Conservation (phyloP, 2,888 invertebrate species). For the Stenodema calcarata region DNA sequence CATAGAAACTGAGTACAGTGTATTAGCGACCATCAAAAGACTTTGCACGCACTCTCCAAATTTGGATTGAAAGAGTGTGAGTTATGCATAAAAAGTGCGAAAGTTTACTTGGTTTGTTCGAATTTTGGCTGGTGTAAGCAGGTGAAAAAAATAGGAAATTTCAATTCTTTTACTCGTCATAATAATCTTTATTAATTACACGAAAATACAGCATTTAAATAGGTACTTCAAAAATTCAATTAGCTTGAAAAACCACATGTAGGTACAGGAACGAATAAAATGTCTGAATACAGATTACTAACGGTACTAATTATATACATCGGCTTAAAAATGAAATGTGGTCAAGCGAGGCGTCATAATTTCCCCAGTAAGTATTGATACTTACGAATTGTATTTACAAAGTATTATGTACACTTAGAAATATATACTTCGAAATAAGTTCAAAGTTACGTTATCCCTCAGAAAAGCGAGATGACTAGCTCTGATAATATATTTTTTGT, state of each 20-base stretch:
- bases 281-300: background rate
- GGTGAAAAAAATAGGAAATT: background rate
- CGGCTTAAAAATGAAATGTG: background rate
- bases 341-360: conserved; percentile 25
- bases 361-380: conserved; percentile 20
- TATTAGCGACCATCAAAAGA: no score
- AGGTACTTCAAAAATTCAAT: background rate
- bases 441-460: background rate
- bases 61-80: no score
- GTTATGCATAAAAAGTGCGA: no score
- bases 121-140: no score
- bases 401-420: background rate
- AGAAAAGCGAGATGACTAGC: background rate
- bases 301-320: background rate
- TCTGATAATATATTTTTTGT: background rate
- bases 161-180: background rate
- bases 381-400: background rate
- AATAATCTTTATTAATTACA: background rate
- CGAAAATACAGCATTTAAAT: background rate
- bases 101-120: no score
- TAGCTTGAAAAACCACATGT: background rate
- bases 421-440: background rate
- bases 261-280: background rate
- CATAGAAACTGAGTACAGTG: no score
- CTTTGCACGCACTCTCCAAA: no score